phyloP scores from a whole-genome alignment of 2,888 invertebrate species.

The Cheilosia variabilis region DNA sequence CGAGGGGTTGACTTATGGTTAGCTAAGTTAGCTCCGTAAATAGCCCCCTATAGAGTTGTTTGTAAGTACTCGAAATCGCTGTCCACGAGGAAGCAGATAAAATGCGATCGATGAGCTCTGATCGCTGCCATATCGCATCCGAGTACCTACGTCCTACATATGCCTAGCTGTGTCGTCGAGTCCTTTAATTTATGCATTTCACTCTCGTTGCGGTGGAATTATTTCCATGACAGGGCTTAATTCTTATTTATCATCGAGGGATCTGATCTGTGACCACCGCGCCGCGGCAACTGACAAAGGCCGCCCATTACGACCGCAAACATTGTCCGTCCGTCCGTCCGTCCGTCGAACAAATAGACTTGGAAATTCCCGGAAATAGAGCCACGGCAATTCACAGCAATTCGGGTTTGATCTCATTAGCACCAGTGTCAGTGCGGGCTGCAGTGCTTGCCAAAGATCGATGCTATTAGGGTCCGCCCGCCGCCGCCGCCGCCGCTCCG shows the following conservation, averaged over 20 bases:
- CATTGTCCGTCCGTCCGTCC: not conserved
- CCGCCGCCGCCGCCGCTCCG: not conserved
- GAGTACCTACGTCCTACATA: not conserved
- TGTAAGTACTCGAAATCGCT: slow-evolving; percentile 74
- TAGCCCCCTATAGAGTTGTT: slow-evolving; percentile 76
- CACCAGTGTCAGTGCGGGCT: slow-evolving; percentile 14
- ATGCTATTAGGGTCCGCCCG: slow-evolving; percentile 37
- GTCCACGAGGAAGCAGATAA: slow-evolving; percentile 61
- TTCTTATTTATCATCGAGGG: slow-evolving; percentile 73
- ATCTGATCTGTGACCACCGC: slow-evolving; percentile 72
- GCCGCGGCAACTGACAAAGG: slow-evolving; percentile 41
- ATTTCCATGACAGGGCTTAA: slow-evolving; percentile 70
- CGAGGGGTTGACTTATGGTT: slow-evolving; percentile 75
- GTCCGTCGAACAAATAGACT: slow-evolving; percentile 40
- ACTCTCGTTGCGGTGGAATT: slow-evolving; percentile 66
- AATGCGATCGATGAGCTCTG: slow-evolving; percentile 71
- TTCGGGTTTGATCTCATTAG: slow-evolving; percentile 72
- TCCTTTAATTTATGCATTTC: slow-evolving; percentile 74
- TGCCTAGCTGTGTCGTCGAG: slow-evolving; percentile 62
- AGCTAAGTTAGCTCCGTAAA: slow-evolving; percentile 71
- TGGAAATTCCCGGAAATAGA: slow-evolving; percentile 45
- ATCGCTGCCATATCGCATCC: slow-evolving; percentile 54
- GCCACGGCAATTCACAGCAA: slow-evolving; percentile 43
- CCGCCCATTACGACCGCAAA: slow-evolving; percentile 49
- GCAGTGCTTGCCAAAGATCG: slow-evolving; percentile 40